phyloP scores from a whole-genome alignment of 2,797 vertebrate species.

The Lagocephalus sceleratus region DNA sequence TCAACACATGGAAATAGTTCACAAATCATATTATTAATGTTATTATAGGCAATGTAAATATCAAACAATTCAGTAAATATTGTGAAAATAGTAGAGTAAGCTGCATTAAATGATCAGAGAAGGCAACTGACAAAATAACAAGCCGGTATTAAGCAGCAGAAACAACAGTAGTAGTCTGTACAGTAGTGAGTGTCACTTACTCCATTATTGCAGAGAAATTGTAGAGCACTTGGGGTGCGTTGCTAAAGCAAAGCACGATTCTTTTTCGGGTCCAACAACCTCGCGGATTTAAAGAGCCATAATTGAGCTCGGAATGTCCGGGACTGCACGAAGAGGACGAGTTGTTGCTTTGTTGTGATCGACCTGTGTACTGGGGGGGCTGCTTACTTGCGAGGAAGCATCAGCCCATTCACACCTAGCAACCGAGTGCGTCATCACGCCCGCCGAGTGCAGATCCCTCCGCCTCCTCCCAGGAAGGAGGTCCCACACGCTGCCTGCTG shows the following conservation, averaged over 20 bases:
- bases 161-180: conserved; percentile 1
- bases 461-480: conserved; percentile 43
- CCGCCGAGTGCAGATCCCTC: conserved; percentile 35
- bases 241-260: conserved; percentile 82
- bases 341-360: conserved; percentile 78
- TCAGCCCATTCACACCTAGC: conserved; percentile 82
- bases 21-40: no score
- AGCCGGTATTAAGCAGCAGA: not conserved
- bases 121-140: not conserved
- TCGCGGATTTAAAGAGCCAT: conserved; percentile 76
- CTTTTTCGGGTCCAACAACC: conserved; percentile 57
- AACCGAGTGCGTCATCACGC: conserved; percentile 77
- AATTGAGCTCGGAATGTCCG: conserved; percentile 65
- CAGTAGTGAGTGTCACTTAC: conserved; percentile 71
- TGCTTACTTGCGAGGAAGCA: conserved; percentile 71
- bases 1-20: not conserved
- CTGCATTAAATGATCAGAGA: not conserved
- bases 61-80: not conserved
- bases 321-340: conserved; percentile 42
- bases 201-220: conserved; percentile 80
- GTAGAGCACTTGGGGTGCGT: conserved; percentile 77
- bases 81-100: not conserved
- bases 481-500: conserved; percentile 23
- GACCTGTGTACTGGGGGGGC: conserved; percentile 76
- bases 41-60: not conserved